Base-by-base conservation (phyloP, 1,140 invertebrate species). In the Portunus trituberculatus region DNA sequence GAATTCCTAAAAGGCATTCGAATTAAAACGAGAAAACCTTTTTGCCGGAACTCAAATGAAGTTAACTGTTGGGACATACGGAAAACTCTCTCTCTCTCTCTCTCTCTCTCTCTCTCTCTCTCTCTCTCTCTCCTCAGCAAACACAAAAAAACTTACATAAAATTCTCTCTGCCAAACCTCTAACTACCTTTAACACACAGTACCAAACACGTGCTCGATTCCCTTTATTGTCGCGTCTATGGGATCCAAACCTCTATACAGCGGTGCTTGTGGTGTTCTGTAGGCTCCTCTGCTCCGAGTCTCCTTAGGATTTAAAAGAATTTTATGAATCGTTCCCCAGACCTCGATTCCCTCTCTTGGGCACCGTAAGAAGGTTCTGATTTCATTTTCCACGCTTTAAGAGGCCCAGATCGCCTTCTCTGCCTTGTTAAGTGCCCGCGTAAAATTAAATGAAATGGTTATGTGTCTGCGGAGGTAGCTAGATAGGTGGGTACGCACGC, bases 401-500 rank as follows among this genome's bases (percentile, higher is more conserved):
- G 67, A 76, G 52, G 20, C 67, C 67, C 67, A n/a, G 52, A 59
- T 76, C 67, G 52, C 8, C 67, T n/a, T 76, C 25, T 20, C 20
- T n/a, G 67, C 67, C 20, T 76, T n/a, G 52, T 59, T 76, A n/a
- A 76, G 20, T 76, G 67, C 67, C 67, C 67, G 52, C 52, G 67
- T 76, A 76, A 76, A 76, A n/a, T 76, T 76, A 76, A 76, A n/a
- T 76, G 12, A 76, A 76, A 76, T n/a, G 67, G 67, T 76, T 76
- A 76, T 76, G 67, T 76, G 52, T 76, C 67, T 76, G 67, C 67
- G 2, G 25, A 76, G 52, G 20, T 39, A 39, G 39, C 39, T 39
- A 76, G 67, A 25, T 25, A n/a, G 67, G 20, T 12, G 67, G 67
- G 67, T 76, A 76, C 67, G 20, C 67, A 8, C 67, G 6, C 67